phyloP scores from a whole-genome alignment of 2,888 invertebrate genomes.

The Melitaea athalia region DNA sequence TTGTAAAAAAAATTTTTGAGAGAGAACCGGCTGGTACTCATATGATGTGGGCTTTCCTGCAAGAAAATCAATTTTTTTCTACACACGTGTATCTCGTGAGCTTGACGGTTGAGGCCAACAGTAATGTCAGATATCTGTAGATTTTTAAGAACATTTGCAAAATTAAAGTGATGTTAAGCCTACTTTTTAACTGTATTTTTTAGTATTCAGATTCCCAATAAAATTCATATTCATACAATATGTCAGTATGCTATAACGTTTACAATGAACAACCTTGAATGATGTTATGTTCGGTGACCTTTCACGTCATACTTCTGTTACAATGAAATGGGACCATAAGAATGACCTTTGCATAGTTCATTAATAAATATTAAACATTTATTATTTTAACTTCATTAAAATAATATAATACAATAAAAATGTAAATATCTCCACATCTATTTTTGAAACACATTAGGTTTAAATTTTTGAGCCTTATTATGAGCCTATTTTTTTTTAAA shows the following conservation, averaged over 20 bases:
- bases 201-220: background rate
- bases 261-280: slow-evolving; percentile 20
- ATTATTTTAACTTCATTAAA: background rate
- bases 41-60: too few species aligned
- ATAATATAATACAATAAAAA: background rate
- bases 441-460: too few species aligned
- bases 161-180: too few species aligned
- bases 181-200: background rate
- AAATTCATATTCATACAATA: background rate
- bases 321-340: slow-evolving; percentile 2
- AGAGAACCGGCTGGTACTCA: too few species aligned
- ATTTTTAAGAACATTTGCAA: too few species aligned
- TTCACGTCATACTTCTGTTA: slow-evolving; percentile 14
- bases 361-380: slow-evolving; percentile 17
- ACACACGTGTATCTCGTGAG: too few species aligned
- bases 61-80: too few species aligned
- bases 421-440: background rate
- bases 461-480: too few species aligned
- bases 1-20: too few species aligned
- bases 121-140: too few species aligned
- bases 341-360: slow-evolving; percentile 22
- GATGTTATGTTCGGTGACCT: slow-evolving; percentile 23
- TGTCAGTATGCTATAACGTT: slow-evolving; percentile 3
- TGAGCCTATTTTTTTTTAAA: too few species aligned
- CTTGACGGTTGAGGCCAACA: too few species aligned